phyloP scores from a whole-genome alignment of 2,888 invertebrate genomes.

The Orchesellides sinensis region DNA sequence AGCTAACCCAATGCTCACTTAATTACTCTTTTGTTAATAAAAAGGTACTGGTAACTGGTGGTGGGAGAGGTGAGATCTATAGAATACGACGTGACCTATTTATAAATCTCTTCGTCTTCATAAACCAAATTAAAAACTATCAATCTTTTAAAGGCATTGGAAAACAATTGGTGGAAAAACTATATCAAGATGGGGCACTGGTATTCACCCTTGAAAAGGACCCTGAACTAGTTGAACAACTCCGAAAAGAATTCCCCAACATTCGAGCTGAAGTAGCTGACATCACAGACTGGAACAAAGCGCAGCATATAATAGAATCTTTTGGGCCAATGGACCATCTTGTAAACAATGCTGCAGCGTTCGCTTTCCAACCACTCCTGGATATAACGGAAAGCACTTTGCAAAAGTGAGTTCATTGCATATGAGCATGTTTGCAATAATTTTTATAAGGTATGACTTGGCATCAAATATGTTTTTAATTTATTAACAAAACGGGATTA shows the following conservation, averaged over 20 bases:
- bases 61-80: not conserved
- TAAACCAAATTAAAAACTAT: too few relatives aligned
- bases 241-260: conserved; percentile 3
- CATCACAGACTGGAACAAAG: conserved; percentile 13
- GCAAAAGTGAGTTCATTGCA: not conserved
- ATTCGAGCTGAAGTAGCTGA: conserved; percentile 11
- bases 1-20: too few relatives aligned
- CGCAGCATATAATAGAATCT: conserved; percentile 3
- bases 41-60: conserved; percentile 9
- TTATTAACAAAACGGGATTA: not conserved
- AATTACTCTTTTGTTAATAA: not conserved
- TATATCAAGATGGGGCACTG: conserved; percentile 18
- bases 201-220: conserved; percentile 25
- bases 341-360: conserved; percentile 38
- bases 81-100: too few relatives aligned
- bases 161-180: not conserved
- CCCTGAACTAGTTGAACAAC: not conserved
- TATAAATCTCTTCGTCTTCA: too few relatives aligned
- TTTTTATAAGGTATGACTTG: not conserved
- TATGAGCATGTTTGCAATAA: not conserved
- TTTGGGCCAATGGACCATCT: conserved; percentile 42
- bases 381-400: not conserved
- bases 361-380: not conserved
- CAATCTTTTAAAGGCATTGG: conserved; percentile 21
- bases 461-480: too few relatives aligned